Conservation (phyloP, 2,113 vertebrate genomes). For the Asarcornis scutulata region DNA sequence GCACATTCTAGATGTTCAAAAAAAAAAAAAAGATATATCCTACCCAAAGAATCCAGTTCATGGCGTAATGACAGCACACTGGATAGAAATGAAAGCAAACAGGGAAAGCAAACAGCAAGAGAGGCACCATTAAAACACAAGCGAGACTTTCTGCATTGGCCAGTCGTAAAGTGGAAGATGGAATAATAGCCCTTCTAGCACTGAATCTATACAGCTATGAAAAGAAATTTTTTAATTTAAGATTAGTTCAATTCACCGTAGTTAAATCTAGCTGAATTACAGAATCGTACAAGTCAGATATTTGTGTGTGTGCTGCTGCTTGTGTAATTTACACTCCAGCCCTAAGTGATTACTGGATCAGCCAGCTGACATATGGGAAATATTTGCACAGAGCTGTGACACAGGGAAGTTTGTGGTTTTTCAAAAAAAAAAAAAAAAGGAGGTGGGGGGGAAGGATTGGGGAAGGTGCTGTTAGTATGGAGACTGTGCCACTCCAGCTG, state of each 20-base stretch:
- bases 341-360: constrained; percentile 66
- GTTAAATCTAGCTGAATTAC: background rate
- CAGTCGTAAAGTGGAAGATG: background rate
- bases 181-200: background rate
- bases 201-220: background rate
- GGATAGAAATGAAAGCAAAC: constrained; percentile 12
- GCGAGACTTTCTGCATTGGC: background rate
- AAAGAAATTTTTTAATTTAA: constrained; percentile 2
- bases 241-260: background rate
- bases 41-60: background rate
- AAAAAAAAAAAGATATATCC: background rate
- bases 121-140: constrained; percentile 7
- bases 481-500: constrained; percentile 73
- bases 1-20: background rate
- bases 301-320: background rate
- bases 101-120: constrained; percentile 7
- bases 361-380: constrained; percentile 75
- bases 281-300: background rate
- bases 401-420: constrained; percentile 70
- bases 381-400: constrained; percentile 71
- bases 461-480: constrained; percentile 59
- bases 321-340: constrained; percentile 54
- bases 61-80: background rate
- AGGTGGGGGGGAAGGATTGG: no score
- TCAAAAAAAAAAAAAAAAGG: background rate